These are phyloP conservation scores for Carabus problematicus DNA, from an alignment of 2,888 invertebrate species.

Conservation along the genomic window DNA sequence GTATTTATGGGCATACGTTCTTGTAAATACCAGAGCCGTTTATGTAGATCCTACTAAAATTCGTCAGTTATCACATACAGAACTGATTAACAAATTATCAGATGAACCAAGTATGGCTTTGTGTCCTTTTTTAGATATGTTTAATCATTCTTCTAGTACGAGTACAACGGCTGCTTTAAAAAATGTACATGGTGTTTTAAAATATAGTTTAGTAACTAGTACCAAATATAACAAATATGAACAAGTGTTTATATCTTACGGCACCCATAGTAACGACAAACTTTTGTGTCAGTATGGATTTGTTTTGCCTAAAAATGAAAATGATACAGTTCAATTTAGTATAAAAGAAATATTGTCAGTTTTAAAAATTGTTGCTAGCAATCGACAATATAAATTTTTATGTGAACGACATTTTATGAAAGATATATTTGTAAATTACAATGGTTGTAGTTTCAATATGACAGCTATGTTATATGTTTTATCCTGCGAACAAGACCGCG, in stretches of 20 bases:
- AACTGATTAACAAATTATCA: constrained; percentile 57
- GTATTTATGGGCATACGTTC: constrained; percentile 83
- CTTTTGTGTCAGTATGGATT: constrained; percentile 91
- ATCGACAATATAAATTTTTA: constrained; percentile 67
- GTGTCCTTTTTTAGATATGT: constrained; percentile 88
- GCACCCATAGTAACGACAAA: constrained; percentile 79
- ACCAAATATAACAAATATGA: constrained; percentile 66
- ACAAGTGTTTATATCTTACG: constrained; percentile 90
- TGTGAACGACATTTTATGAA: constrained; percentile 66
- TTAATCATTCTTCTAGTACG: constrained; percentile 79
- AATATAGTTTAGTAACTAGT: constrained; percentile 65
- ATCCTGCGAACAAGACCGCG: constrained; percentile 42
- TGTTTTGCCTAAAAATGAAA: constrained; percentile 70
- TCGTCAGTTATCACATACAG: constrained; percentile 55
- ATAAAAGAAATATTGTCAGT: constrained; percentile 64
- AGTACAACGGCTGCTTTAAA: constrained; percentile 61
- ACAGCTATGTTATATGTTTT: constrained; percentile 54
- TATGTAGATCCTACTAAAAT: constrained; percentile 69
- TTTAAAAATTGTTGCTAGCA: constrained; percentile 53
- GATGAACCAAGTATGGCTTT: constrained; percentile 75
- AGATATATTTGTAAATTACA: constrained; percentile 68
- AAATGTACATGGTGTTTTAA: constrained; percentile 53
- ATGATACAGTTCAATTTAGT: constrained; percentile 71
- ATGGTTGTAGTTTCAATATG: constrained; percentile 74
- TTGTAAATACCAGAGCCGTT: constrained; percentile 86